Base-by-base conservation (phyloP, 2,797 vertebrate species). In the Enoplosus armatus region DNA sequence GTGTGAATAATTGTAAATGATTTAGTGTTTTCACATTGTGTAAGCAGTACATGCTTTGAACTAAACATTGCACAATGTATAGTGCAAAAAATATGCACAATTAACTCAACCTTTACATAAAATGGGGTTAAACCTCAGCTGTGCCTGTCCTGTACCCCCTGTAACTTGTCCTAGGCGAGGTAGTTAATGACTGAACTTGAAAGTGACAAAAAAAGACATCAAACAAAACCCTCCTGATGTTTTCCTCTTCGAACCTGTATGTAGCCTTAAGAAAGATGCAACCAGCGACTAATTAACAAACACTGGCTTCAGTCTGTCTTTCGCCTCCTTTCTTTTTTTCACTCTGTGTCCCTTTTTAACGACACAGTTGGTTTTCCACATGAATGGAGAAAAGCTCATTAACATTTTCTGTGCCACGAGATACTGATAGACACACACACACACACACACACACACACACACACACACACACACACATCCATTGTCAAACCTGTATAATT, bases 381-480 rank as follows among this genome's bases (percentile, higher is more conserved):
- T 35, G 53, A 70, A n/a, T 67, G 54, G 43, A 77, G 61, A 54
- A 43, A 29, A 54, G 47, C 26, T 70, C 24, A 62, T 72, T 66
- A 31, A 69, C 63, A 58, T 68, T 35, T 68, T 26, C n/a, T 37
- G 24, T 58, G 18, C 67, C 26, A 31, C 29, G 18, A 55, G 3
- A 53, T 10, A 39, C 5, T 43, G 50, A 48, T 47, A 59, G 24
- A 63, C 72, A 64, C 20, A 62, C 26, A 55, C 33, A 59, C 24
- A 56, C 29, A 47, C 10, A 63, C 10, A 55, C 18, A n/a, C n/a
- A n/a, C n/a, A n/a, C n/a, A 51, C 60, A 48, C 29, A n/a, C 71
- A 67, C 6, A 7, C 6, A 43, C n/a, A 51, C 60, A 48, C 29
- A n/a, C 71, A 67, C 6, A 7, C 6, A 43, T 16, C 37, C 24